phyloP scores from a whole-genome alignment of 2,113 vertebrate genomes.

The Pachyramphus minor region DNA sequence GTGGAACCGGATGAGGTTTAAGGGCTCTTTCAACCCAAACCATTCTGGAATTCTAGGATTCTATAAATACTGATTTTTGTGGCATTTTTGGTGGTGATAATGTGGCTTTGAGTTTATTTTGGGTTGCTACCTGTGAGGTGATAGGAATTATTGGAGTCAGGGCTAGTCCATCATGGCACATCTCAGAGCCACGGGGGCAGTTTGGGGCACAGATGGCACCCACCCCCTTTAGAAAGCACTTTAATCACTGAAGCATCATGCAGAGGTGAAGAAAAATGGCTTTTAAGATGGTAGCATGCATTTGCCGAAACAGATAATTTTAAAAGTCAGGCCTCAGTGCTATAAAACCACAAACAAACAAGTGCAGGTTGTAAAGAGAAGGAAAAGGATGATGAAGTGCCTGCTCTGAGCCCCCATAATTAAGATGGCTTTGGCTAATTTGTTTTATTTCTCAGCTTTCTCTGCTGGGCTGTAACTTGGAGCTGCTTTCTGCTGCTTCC shows the following conservation, averaged over 20 bases:
- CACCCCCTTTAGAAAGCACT: not conserved
- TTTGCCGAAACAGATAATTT: not conserved
- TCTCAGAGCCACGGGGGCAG: not conserved
- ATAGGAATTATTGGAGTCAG: not conserved
- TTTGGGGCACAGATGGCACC: not conserved
- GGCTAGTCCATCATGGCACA: fast-evolving
- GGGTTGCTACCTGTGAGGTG: not conserved
- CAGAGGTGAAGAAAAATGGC: not conserved
- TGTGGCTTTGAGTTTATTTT: not conserved
- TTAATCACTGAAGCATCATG: fast-evolving
- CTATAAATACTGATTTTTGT: not conserved
- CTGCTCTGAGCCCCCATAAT: fast-evolving
- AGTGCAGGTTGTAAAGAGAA: not conserved
- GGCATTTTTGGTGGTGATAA: not conserved
- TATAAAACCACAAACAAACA: not conserved
- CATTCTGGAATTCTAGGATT: not conserved
- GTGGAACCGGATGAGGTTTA: not conserved
- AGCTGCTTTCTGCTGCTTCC: not conserved
- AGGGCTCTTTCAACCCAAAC: not conserved
- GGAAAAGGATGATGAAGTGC: not conserved
- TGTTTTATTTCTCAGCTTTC: not conserved
- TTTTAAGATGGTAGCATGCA: not conserved
- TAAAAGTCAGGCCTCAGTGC: not conserved
- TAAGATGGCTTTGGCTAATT: not conserved
- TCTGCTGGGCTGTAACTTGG: not conserved